A percentile compares a stretch with the other conserved stretches of the same genome.
Evolutionary conservation across 2,797 vertebrate genomes (phyloP).

Genomic region (Sebastes iracundus): DNA sequence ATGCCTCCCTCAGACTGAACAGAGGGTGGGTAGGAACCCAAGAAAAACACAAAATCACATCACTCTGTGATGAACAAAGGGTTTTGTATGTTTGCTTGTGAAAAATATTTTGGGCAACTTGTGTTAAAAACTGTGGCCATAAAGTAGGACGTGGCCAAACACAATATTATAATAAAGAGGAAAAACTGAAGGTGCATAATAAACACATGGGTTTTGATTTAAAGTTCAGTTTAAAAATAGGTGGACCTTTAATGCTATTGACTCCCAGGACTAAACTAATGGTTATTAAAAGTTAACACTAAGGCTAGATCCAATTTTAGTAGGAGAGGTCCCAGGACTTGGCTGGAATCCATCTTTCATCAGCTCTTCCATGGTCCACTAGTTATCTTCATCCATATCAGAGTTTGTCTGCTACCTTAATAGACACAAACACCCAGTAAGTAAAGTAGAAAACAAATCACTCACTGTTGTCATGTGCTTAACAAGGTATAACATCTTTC

Average conservation of each 20-base stretch:
- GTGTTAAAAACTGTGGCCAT: neutral
- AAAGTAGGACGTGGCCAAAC: neutral
- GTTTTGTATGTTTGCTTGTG: neutral
- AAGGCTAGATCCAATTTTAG: neutral
- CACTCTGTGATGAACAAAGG: slow-evolving; percentile 6
- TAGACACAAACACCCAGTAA: neutral
- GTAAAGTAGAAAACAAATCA: neutral
- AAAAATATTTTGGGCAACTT: neutral
- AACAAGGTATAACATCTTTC: slow-evolving; percentile 32
- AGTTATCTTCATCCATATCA: slow-evolving; percentile 47
- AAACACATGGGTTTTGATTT: neutral
- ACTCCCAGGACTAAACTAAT: neutral
- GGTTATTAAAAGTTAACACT: neutral
- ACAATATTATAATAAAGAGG: neutral
- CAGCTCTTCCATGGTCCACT: slow-evolving; percentile 59
- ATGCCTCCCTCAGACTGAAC: slow-evolving; percentile 78
- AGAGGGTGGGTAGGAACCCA: slow-evolving; percentile 57
- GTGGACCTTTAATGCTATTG: neutral
- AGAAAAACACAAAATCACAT: neutral
- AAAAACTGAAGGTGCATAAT: neutral
- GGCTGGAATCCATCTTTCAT: slow-evolving; percentile 78
- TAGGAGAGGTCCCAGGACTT: slow-evolving; percentile 40
- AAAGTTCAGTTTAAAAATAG: neutral
- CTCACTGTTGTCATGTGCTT: slow-evolving; percentile 29
- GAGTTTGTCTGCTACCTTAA: slow-evolving; percentile 5